Evolutionary conservation across 2,888 invertebrate genomes (phyloP), one percentile per base, ranked within the genome.

Genomic region (Tachina fera): DNA sequence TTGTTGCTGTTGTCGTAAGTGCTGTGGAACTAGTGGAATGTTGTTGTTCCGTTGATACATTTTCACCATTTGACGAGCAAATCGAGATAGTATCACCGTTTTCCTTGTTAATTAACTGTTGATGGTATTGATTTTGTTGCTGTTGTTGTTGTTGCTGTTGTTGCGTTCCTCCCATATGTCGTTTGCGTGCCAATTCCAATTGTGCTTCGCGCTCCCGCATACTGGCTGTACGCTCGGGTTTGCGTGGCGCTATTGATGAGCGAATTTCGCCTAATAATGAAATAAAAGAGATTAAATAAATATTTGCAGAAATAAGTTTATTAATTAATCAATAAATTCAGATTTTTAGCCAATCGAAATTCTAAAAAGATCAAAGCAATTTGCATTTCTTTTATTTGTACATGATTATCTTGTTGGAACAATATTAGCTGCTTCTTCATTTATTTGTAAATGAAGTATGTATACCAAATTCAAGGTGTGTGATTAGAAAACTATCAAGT

Each of bases 191-290:
- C 68, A 95, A 93, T 91, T 95, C 95, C 88, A 95, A 92, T 88
- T 95, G 94, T 5, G 95, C 95, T 92, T 96, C 96, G 83, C 96
- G 94, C 92, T 96, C 97, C 88, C 97, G 94, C 96, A 97, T 96
- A 91, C 97, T 97, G 61, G 97, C 96, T 19, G 97, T 97, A 87
- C 97, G 94, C 92, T 97, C 97, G 16, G 97, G 97, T 92, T 97
- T 97, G 79, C 96, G 95, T 14, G 96, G 96, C 72, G 96, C 96
- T 89, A 97, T 94, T 81, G 96, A 95, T 91, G 96, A 96, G 91
- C 97, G 94, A 88, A 96, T 96, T 94, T 97, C 97, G 92, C 97
- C 96, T 96, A 92, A 13, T 76, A 84, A 39, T 8, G 31, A 70
- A 19, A 74, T 14, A 56, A 22, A 31, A 9, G 9, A 43, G 1